phyloP scores from a whole-genome alignment of 1,140 invertebrate genomes.

The Macrotrachela quadricornifera region DNA sequence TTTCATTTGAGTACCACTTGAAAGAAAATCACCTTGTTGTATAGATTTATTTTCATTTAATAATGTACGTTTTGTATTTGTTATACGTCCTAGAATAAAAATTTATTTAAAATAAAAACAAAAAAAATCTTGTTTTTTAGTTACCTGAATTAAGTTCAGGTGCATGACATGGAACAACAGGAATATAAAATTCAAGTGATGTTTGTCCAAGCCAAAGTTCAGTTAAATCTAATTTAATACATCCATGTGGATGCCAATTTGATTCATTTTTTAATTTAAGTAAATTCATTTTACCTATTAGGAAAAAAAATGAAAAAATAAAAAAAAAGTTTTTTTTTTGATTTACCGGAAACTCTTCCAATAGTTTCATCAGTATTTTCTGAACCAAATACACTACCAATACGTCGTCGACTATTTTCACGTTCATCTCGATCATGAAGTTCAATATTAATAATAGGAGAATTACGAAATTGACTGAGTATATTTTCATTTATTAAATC shows the following conservation, averaged over 20 bases:
- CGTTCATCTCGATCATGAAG: slow-evolving; percentile 23
- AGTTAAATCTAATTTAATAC: slow-evolving; percentile 22
- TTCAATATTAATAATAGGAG: slow-evolving; percentile 22
- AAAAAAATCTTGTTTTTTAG: too few relatives aligned
- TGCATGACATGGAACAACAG: slow-evolving; percentile 19
- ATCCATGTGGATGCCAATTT: slow-evolving; percentile 26
- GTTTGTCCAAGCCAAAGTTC: slow-evolving; percentile 23
- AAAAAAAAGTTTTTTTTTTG: slow-evolving; percentile 14
- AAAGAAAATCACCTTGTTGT: too few relatives aligned
- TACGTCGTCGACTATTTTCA: slow-evolving; percentile 13
- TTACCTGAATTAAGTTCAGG: slow-evolving; percentile 17
- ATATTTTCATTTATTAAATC: slow-evolving; percentile 20
- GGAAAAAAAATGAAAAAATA: neutral
- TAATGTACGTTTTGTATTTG: too few relatives aligned
- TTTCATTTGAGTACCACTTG: too few relatives aligned
- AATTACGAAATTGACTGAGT: slow-evolving; percentile 21
- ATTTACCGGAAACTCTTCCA: slow-evolving; percentile 18
- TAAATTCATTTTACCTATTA: neutral
- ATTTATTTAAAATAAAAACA: too few relatives aligned
- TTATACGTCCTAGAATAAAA: too few relatives aligned
- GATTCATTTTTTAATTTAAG: neutral
- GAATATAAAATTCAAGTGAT: slow-evolving; percentile 19
- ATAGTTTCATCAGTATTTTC: slow-evolving; percentile 29
- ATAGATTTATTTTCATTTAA: too few relatives aligned
- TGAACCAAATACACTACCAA: slow-evolving; percentile 22